Conservation (phyloP, 2,113 vertebrate genomes). For the Lamprologus sp. region DNA sequence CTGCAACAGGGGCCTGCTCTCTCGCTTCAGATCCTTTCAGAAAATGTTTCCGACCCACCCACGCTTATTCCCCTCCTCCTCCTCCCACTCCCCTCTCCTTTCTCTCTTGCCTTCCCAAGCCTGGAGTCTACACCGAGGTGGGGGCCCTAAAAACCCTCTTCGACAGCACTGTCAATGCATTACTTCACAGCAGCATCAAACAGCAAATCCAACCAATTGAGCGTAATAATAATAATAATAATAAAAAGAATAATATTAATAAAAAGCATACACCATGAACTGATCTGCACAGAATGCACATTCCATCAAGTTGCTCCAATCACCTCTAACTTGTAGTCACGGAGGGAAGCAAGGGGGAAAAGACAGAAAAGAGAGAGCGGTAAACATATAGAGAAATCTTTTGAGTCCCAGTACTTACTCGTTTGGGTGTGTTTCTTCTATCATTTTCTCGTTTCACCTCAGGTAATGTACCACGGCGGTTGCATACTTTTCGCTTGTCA, state of each 20-base stretch:
- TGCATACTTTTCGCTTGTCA: slow-evolving; percentile 78
- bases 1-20: slow-evolving; percentile 45
- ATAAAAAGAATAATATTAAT: background rate
- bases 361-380: background rate
- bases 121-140: slow-evolving; percentile 23
- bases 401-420: slow-evolving; percentile 72
- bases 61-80: slow-evolving; percentile 55
- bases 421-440: slow-evolving; percentile 84
- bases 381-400: background rate
- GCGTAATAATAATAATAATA: background rate
- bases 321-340: slow-evolving; percentile 42
- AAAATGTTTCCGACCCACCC: slow-evolving; percentile 72
- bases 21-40: slow-evolving; percentile 58
- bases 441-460: slow-evolving; percentile 83
- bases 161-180: slow-evolving; percentile 35
- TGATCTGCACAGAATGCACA: background rate
- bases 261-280: background rate
- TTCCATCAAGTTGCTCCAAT: slow-evolving; percentile 36
- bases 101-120: slow-evolving; percentile 11
- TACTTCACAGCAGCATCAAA: background rate
- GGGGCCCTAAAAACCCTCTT: slow-evolving; percentile 22
- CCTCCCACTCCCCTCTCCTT: slow-evolving; percentile 33
- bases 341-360: background rate
- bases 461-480: slow-evolving; percentile 71
- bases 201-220: background rate